phyloP scores from a whole-genome alignment of 2,797 vertebrate species.

The Sebastiscus tertius region DNA sequence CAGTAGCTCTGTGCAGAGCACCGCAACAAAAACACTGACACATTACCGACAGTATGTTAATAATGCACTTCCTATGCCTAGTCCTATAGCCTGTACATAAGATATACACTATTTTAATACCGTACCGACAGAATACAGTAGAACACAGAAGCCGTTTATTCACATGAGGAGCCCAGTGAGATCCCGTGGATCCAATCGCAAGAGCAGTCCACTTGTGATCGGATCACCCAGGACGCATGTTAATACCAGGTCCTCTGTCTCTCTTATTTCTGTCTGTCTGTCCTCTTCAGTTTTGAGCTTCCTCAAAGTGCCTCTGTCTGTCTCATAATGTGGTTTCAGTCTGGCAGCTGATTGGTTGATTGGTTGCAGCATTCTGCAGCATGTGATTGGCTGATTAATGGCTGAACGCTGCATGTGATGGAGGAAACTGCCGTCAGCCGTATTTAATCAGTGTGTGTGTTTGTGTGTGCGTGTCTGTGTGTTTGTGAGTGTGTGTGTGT shows the following conservation, averaged over 20 bases:
- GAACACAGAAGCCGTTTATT: too few species aligned
- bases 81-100: too few species aligned
- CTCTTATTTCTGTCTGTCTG: background rate
- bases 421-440: slow-evolving; percentile 40
- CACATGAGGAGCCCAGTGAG: too few species aligned
- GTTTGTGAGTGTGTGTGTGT: background rate
- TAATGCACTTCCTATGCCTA: too few species aligned
- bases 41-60: too few species aligned
- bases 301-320: background rate
- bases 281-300: background rate
- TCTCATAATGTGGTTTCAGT: slow-evolving; percentile 10
- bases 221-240: too few species aligned
- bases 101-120: too few species aligned
- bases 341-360: slow-evolving; percentile 66
- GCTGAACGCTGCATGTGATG: slow-evolving; percentile 38
- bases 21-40: too few species aligned
- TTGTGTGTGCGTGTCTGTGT: background rate
- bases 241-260: background rate
- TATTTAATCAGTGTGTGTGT: slow-evolving; percentile 10
- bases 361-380: slow-evolving; percentile 49
- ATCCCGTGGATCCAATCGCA: too few species aligned
- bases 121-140: too few species aligned
- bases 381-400: slow-evolving; percentile 56
- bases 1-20: too few species aligned
- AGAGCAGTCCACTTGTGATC: too few species aligned